Evolutionary conservation across 1,140 invertebrate species (phyloP).

Genomic region (Calosoma granatense): DNA sequence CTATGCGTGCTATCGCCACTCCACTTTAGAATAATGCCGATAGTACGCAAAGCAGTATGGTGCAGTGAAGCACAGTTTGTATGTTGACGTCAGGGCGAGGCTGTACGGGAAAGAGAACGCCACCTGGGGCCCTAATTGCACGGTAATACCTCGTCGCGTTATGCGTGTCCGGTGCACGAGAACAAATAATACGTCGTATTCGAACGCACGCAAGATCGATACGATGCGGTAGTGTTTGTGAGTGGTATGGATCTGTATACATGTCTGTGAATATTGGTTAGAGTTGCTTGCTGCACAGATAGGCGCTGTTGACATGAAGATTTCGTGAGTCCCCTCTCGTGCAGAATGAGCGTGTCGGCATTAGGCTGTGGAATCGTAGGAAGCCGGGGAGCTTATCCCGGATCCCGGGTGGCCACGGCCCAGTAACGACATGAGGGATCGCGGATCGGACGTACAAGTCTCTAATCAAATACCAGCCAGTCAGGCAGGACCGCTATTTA

Average conservation of each 20-base stretch:
- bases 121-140: not conserved
- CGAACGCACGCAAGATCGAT: too few relatives aligned
- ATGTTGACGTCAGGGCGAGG: not conserved
- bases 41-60: too few relatives aligned
- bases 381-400: not conserved
- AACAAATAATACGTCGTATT: not conserved
- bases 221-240: not conserved
- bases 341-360: not conserved
- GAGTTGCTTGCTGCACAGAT: not conserved
- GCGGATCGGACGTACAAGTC: slow-evolving; percentile 17
- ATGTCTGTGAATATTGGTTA: not conserved
- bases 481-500: slow-evolving; percentile 19
- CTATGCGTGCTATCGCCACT: not conserved
- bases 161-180: not conserved
- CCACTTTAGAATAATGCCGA: not conserved
- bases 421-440: slow-evolving; percentile 22
- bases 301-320: not conserved
- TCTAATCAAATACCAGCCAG: slow-evolving; percentile 22
- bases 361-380: not conserved
- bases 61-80: too few relatives aligned
- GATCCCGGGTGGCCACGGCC: slow-evolving; percentile 11
- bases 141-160: not conserved
- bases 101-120: not conserved
- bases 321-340: not conserved
- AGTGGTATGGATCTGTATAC: not conserved